Base-by-base conservation (phyloP, 2,888 invertebrate genomes). In the Diabrotica balteata region DNA sequence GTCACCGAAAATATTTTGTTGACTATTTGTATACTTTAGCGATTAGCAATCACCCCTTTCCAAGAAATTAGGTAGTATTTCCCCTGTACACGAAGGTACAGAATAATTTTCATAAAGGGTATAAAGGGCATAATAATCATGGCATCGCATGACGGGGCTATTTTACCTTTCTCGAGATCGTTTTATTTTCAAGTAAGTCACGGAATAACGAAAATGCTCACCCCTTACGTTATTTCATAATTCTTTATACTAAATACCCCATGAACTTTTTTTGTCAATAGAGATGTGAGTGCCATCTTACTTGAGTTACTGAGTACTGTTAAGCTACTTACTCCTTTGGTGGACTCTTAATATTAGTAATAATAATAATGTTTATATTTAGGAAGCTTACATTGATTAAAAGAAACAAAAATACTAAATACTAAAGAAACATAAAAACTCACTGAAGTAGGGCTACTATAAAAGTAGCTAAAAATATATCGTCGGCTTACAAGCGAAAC, bases 151-250 rank as follows among this genome's bases (percentile, higher is more conserved):
- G 74, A 72, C 71, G 69, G 65, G 70, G 72, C 52, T 7, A 62
- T 32, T 64, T 70, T 68, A 72, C 71, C 66, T 73, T 74, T 67
- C 64, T 67, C 65, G 67, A 70, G 70, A 72, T 72, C 70, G 70
- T 72, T 75, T 74, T 72, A 73, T 72, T 75, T 73, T 72, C 68
- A 68, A 73, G 70, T 74, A 72, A 74, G 75, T 75, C 75, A 75
- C 75, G 75, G 72, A 73, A 71, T 66, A 55, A 51, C 32, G 32
- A 52, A 54, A 68, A 67, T 62, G 45, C n/a, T 54, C 43, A 43
- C 43, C 17, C 22, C 43, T 9, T n/a, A 22, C 32, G 22, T 53
- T 32, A 64, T 68, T 68, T 68, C 60, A 65, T 59, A 71, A 63
- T 63, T 68, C 69, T 54, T 43, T 8, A 54, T 43, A 43, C 43